Conservation (phyloP, 2,797 vertebrate genomes). For the Selene dorsalis region DNA sequence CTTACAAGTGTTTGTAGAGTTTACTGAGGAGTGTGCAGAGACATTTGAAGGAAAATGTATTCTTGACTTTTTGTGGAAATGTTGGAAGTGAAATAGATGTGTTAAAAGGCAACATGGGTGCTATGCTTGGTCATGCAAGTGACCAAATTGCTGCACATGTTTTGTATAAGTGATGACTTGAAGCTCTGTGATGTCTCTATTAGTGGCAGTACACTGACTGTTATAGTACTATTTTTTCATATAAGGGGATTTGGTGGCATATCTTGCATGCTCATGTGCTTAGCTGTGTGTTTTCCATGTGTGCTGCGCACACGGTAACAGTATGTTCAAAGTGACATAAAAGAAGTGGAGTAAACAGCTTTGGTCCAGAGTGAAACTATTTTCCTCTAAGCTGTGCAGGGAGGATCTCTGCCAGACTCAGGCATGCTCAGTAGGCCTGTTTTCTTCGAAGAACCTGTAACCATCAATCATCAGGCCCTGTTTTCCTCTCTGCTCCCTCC, state of each 20-base stretch:
- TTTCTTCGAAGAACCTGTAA: conserved; percentile 87
- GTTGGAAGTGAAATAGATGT: conserved; percentile 4
- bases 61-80: conserved; percentile 26
- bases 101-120: conserved; percentile 1
- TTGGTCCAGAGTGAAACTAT: conserved; percentile 63
- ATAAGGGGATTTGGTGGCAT: conserved; percentile 20
- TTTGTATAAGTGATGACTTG: neutral
- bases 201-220: neutral
- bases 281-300: conserved; percentile 39
- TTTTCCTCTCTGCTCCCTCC: conserved; percentile 72
- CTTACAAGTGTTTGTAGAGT: neutral
- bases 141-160: neutral
- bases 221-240: neutral
- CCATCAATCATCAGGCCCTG: conserved; percentile 85
- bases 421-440: conserved; percentile 85
- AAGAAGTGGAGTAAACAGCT: conserved; percentile 62
- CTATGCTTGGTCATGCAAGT: conserved; percentile 5
- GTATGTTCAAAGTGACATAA: conserved; percentile 37
- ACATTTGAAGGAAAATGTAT: neutral
- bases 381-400: conserved; percentile 65
- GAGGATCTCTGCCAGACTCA: conserved; percentile 63
- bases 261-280: conserved; percentile 29
- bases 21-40: neutral
- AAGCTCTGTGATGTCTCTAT: neutral
- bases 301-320: conserved; percentile 13